A percentile compares a stretch with the other conserved stretches of the same genome.
phyloP scores from a whole-genome alignment of 2,888 invertebrate genomes.

The Cerastoderma edule region DNA sequence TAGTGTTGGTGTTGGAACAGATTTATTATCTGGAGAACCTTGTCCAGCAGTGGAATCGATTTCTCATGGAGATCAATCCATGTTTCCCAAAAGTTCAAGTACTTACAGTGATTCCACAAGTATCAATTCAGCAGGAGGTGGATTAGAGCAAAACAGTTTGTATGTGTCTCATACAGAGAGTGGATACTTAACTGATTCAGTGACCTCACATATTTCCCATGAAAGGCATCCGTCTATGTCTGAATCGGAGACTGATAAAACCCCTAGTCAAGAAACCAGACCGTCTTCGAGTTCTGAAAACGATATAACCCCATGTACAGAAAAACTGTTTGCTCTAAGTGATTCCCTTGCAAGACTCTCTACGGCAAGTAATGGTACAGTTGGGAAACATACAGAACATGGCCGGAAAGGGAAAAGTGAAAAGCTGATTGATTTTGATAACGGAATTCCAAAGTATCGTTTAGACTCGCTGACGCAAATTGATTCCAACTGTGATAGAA shows the following conservation, averaged over 20 bases:
- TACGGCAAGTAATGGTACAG: not conserved
- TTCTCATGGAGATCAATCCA: not conserved
- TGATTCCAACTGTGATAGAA: conserved; percentile 35
- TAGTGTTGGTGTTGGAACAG: not conserved
- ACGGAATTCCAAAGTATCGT: not conserved
- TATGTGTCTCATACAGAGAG: conserved; percentile 54
- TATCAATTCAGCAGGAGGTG: conserved; percentile 5
- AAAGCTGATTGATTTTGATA: conserved; percentile 22
- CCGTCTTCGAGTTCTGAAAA: conserved; percentile 44
- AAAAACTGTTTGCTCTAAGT: conserved; percentile 28
- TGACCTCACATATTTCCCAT: conserved; percentile 34
- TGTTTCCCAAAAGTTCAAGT: not conserved
- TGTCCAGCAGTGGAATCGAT: not conserved
- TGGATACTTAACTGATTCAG: conserved; percentile 60
- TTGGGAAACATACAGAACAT: not conserved
- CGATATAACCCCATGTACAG: conserved; percentile 48
- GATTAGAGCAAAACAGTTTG: conserved; percentile 17
- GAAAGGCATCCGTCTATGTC: conserved; percentile 33
- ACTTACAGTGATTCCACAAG: no score
- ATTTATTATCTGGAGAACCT: conserved; percentile 10
- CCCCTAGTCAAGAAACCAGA: conserved; percentile 36
- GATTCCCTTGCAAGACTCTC: conserved; percentile 15
- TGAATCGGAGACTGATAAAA: conserved; percentile 43
- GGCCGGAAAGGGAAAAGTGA: conserved; percentile 7
- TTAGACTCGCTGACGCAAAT: conserved; percentile 29